These are phyloP conservation scores for Papilio dardanus DNA, from an alignment of 1,140 invertebrate genomes.

Conservation along the genomic window DNA sequence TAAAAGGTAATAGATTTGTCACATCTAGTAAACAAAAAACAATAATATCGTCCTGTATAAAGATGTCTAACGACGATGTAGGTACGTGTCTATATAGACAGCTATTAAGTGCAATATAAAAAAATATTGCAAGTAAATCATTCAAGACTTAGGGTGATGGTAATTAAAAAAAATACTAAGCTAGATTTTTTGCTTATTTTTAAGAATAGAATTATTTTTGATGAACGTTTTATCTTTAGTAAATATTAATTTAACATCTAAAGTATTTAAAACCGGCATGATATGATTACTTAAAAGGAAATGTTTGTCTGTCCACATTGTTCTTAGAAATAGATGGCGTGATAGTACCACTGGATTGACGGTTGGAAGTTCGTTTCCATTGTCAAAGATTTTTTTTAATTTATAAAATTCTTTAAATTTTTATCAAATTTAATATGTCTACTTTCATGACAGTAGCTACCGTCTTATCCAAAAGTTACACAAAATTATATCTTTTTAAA, in stretches of 20 bases:
- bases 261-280: not conserved
- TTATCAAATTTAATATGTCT: too few species aligned
- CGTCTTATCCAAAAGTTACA: not conserved
- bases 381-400: too few species aligned
- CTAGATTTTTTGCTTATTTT: not conserved
- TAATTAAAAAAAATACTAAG: too few species aligned
- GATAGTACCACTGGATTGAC: not conserved
- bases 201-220: not conserved
- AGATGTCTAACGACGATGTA: too few species aligned
- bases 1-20: conserved; percentile 1
- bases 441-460: too few species aligned
- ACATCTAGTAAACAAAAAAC: too few species aligned
- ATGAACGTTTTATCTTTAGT: not conserved
- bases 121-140: too few species aligned
- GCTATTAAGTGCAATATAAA: too few species aligned
- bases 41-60: too few species aligned
- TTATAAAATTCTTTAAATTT: too few species aligned
- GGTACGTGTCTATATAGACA: too few species aligned
- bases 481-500: not conserved
- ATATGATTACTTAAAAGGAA: conserved; percentile 31
- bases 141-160: too few species aligned
- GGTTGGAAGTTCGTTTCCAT: conserved; percentile 22
- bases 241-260: not conserved
- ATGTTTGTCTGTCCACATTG: conserved; percentile 35
- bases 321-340: conserved; percentile 33